Evolutionary conservation across 1,140 invertebrate species (phyloP).

Genomic region (Bombus picipes): DNA sequence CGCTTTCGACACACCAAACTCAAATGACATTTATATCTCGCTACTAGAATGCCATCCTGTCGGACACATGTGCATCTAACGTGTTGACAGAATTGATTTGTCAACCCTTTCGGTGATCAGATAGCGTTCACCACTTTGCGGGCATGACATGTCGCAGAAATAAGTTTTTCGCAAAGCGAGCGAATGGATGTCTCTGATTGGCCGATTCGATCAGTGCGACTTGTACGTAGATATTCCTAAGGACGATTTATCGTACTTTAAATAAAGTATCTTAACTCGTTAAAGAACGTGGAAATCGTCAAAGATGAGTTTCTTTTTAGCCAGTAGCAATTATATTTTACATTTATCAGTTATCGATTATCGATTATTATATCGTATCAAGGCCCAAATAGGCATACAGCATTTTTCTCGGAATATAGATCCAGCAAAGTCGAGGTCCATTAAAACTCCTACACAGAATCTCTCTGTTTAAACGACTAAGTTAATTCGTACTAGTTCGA

Average conservation of each 20-base stretch:
- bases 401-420: background rate
- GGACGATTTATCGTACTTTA: background rate
- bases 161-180: background rate
- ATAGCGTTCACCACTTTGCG: background rate
- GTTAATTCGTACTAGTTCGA: background rate
- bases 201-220: background rate
- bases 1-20: background rate
- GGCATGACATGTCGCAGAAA: background rate
- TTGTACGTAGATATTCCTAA: background rate
- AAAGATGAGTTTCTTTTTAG: background rate
- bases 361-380: background rate
- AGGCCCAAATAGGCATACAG: background rate
- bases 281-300: too few relatives aligned
- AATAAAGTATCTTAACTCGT: too few relatives aligned
- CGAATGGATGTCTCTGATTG: background rate
- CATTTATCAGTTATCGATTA: background rate
- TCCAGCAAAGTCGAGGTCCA: background rate
- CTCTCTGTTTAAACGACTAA: background rate
- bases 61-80: background rate
- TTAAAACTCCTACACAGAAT: background rate
- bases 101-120: background rate
- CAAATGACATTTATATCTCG: background rate
- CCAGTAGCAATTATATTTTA: background rate
- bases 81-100: background rate
- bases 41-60: background rate